Evolutionary conservation across 2,888 invertebrate species (phyloP), one percentile per base, ranked within the genome.

Genomic region (Eupithecia tripunctaria): DNA sequence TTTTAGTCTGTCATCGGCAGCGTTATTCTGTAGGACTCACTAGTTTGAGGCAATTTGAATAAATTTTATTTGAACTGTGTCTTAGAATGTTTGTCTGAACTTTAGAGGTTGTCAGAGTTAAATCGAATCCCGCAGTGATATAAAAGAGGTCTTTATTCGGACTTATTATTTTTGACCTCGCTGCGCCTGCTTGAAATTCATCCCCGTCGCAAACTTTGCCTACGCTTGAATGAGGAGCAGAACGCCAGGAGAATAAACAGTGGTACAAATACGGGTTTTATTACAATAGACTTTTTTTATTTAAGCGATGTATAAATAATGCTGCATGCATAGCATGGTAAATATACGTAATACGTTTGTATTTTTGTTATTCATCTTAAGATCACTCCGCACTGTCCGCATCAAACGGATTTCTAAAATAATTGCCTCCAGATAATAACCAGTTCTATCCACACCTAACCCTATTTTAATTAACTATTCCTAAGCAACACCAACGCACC

Each of bases 111-210:
- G 8, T 27, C 62, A n/a, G 12, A 25, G 51, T 7, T 1, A 56
- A 36, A 63, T 10, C 32, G 32, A 32, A 63, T 21, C 29, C 62
- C 62, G 32, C 60, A 60, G 60, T 29, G n/a, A 63, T 41, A 64
- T 36, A 41, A 64, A 29, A 60, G 18, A 29, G 29, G 64, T 12
- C 21, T 47, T 27, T 63, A 56, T 63, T 18, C 29, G 1, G 25
- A 41, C 36, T 60, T 64, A 68, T 68, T 56, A 67, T 67, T 56
- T 47, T 41, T 68, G 67, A 77, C 76, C 67, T 68, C 38, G 4
- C 21, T 12, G 36, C 21, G 56, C 21, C 79, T 83, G 72, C 79
- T 83, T 82, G 78, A 84, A 83, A 84, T 82, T 84, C 83, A 77
- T 78, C 76, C 75, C 75, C 70, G 66, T 78, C 76, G 71, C 71